Percentiles rank a stretch among this genome's conserved stretches.
These are phyloP conservation scores for Clangula hyemalis DNA, from an alignment of 2,797 vertebrate species.

Conservation along the genomic window DNA sequence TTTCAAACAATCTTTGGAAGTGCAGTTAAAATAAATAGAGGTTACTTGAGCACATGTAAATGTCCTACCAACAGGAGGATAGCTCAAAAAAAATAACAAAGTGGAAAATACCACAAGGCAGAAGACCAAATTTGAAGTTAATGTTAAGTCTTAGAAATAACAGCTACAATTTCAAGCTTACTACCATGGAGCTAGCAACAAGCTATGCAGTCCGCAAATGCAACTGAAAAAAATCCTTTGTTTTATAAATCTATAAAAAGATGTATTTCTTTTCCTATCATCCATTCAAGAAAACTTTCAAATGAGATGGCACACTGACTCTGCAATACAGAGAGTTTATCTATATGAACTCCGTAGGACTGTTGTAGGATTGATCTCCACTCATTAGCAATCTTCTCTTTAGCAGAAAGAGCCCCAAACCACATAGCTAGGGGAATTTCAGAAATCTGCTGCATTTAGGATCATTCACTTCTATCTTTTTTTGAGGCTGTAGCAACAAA, in stretches of 20 bases:
- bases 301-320: not conserved
- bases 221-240: not conserved
- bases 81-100: not conserved
- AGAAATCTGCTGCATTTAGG: not conserved
- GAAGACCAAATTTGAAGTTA: not conserved
- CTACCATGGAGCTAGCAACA: not conserved
- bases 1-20: not conserved
- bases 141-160: not conserved
- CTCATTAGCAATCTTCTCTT: not conserved
- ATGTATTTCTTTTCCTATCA: not conserved
- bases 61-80: not conserved
- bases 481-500: not conserved
- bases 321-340: not conserved
- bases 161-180: not conserved
- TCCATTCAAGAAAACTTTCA: not conserved
- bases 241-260: not conserved
- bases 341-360: not conserved
- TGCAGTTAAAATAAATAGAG: not conserved
- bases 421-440: not conserved
- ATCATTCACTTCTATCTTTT: not conserved
- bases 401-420: not conserved
- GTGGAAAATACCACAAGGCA: not conserved
- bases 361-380: not conserved
- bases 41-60: not conserved
- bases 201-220: not conserved